Conservation (phyloP, 2,888 invertebrate species). For the Atrina japonica region DNA sequence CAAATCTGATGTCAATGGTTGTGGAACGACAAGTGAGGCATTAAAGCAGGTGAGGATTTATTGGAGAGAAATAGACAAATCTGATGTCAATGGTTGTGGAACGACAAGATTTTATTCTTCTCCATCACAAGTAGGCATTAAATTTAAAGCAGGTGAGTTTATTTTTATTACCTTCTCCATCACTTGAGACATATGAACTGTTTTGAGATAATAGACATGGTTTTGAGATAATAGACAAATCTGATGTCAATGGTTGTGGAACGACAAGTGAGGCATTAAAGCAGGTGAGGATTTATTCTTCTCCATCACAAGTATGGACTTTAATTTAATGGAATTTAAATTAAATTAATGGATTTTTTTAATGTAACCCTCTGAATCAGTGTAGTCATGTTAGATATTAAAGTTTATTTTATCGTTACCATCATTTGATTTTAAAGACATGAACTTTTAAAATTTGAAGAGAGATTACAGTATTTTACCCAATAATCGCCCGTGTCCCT, state of each 20-base stretch:
- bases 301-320: not conserved
- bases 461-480: too few species aligned
- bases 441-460: too few species aligned
- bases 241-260: slow-evolving; percentile 70
- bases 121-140: not conserved
- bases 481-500: too few species aligned
- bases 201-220: too few species aligned
- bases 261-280: slow-evolving; percentile 87
- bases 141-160: slow-evolving; percentile 85
- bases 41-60: slow-evolving; percentile 86
- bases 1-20: slow-evolving; percentile 73
- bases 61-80: slow-evolving; percentile 75
- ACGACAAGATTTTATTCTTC: slow-evolving; percentile 85
- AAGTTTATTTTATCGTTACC: too few species aligned
- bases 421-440: too few species aligned
- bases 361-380: too few species aligned
- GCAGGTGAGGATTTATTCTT: slow-evolving; percentile 84
- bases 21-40: slow-evolving; percentile 85
- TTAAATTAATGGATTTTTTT: too few species aligned
- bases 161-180: too few species aligned
- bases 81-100: slow-evolving; percentile 70
- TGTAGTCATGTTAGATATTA: too few species aligned
- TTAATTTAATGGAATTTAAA: too few species aligned
- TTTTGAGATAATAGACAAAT: slow-evolving; percentile 83
- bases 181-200: too few species aligned